Evolutionary conservation across 2,797 vertebrate species (phyloP).

Genomic region (Mormyrus proboscirostris): DNA sequence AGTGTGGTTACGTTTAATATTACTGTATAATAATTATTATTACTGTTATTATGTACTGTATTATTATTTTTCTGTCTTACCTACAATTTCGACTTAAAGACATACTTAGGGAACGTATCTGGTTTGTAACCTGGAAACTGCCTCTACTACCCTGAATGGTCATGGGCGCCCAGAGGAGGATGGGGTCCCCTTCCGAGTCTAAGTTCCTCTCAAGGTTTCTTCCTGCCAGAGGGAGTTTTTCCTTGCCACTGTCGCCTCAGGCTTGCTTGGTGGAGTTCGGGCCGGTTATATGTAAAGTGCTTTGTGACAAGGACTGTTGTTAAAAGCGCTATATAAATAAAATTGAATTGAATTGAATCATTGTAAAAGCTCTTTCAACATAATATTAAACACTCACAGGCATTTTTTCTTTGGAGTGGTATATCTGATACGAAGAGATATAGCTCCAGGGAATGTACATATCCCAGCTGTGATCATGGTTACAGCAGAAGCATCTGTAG

Average conservation of each 20-base stretch:
- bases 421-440: conserved; percentile 38
- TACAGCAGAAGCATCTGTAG: conserved; percentile 64
- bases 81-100: neutral
- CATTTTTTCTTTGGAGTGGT: conserved; percentile 39
- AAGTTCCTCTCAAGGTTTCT: neutral
- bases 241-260: neutral
- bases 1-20: neutral
- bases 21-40: neutral
- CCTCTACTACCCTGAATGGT: neutral
- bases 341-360: neutral
- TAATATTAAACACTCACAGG: conserved; percentile 42
- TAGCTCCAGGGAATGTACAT: conserved; percentile 40
- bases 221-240: neutral
- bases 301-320: neutral
- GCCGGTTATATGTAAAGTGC: neutral
- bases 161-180: neutral
- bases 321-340: neutral
- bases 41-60: neutral
- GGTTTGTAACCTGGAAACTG: neutral
- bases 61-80: neutral
- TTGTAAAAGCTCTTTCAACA: neutral
- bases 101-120: neutral
- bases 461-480: conserved; percentile 57
- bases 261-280: neutral
- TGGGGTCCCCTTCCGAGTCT: too few species aligned